Base-by-base conservation (phyloP, 30 jellyfish, hydroid and myxozoan species). In the Aurelia coerulea region DNA sequence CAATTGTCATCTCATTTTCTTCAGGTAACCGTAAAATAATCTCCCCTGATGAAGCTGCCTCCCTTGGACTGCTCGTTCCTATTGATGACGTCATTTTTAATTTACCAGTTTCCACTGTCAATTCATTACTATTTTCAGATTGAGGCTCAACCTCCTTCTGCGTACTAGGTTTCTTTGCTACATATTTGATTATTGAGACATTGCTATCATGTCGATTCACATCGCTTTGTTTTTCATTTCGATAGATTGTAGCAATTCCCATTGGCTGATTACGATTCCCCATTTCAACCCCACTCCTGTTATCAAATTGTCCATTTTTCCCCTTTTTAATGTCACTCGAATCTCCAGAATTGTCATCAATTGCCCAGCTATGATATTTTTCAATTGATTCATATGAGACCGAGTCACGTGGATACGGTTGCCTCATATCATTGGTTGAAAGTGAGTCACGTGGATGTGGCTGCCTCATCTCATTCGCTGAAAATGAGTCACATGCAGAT, bases 321-420 rank as follows among this genome's bases (percentile, higher is more conserved):
- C 56, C 76, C n/a, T 76, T 65, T 33, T 60, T 54, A 0, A 42
- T 35, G 5, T 33, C 79, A 2, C 3, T 19, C 29, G 65, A 29
- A 32, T 64, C 77, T 31, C 69, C 90, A 41, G 56, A 46, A 46
- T 46, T 46, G 14, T 66, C 74, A 15, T 80, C 90, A 19, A 65
- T 29, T 29, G 90, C 82, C 70, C 69, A 63, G 23, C 69, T 80
- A 49, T 81, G 78, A 53, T 67, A 81, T 18, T 81, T 81, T 52
- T 64, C 71, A 16, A 81, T 81, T 33, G 91, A 81, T 69, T 81
- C 91, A 68, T 66, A 65, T 8, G 82, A 80, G 13, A 80, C 90
- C 46, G 74, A 46, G 56, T 46, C 56, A 46, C 56, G 29, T 73
- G 31, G 19, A 14, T 39, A 31, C 78, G 32, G 49, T 42, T 15